Percentiles rank a stretch among this genome's conserved stretches.
phyloP scores from a whole-genome alignment of 2,888 invertebrate genomes.

The Cylloceria caligata region DNA sequence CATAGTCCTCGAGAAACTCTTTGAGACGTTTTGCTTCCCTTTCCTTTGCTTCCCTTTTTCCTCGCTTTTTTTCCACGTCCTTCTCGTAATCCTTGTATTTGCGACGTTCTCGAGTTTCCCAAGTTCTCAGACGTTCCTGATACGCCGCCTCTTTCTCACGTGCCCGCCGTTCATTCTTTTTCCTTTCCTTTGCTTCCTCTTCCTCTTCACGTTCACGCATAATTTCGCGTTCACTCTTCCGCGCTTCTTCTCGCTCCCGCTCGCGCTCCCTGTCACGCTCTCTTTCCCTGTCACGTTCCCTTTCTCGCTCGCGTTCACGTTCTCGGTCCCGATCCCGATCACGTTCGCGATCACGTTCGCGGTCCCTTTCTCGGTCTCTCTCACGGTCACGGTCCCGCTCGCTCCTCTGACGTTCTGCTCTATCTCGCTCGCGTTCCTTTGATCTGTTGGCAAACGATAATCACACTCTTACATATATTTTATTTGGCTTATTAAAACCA shows the following conservation, averaged over 20 bases:
- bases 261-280: constrained; percentile 86
- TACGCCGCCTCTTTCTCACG: constrained; percentile 98
- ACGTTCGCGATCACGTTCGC: constrained; percentile 78
- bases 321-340: constrained; percentile 86
- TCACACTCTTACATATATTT: neutral
- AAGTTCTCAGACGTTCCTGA: constrained; percentile 92
- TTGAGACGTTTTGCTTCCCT: constrained; percentile 97
- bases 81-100: constrained; percentile 96
- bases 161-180: constrained; percentile 95
- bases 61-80: constrained; percentile 93
- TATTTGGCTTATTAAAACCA: too few species aligned
- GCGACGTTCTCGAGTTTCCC: constrained; percentile 96
- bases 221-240: constrained; percentile 87
- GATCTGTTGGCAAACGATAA: constrained; percentile 76
- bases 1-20: constrained; percentile 99
- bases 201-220: constrained; percentile 93
- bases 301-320: constrained; percentile 88
- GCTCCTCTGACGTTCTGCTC: constrained; percentile 74
- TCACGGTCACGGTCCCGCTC: constrained; percentile 78
- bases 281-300: constrained; percentile 87
- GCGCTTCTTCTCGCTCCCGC: constrained; percentile 86
- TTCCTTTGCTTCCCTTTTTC: constrained; percentile 94
- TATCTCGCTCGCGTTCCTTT: constrained; percentile 78
- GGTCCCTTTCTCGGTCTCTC: constrained; percentile 77
- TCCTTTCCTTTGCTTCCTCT: constrained; percentile 96